Base-by-base conservation (phyloP, 2,888 invertebrate species). In the Nectonema munidae region DNA sequence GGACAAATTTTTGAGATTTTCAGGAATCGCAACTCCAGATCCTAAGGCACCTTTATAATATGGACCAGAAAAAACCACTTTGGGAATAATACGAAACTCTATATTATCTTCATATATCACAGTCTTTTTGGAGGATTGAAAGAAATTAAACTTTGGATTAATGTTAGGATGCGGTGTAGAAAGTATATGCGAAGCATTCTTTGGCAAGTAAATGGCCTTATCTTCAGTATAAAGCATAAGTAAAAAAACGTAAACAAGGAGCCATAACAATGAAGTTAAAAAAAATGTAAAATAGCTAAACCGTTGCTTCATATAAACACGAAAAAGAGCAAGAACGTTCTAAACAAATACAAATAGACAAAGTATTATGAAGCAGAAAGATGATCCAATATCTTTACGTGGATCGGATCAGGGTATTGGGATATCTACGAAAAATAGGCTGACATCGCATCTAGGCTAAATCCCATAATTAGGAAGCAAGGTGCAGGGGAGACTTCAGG, bases 1-100 rank as follows among this genome's bases (percentile, higher is more conserved):
- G 66, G 79, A 74, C 41, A 72, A 6, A 18, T 5, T 4, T 6
- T 19, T 34, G 9, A 34, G 20, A 11, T 34, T 14, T 4, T 16
- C 18, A 5, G 35, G 35, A 5, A 34, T 15, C 6, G 6, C 11
- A 18, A 19, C 35, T 11, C 11, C 11, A 4, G 6, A 5, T 11
- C 35, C 35, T 5, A 34, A 6, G 6, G 17, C 35, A 6, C 35
- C 35, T 9, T 11, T 5, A 18, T 9, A 11, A 9, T 18, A 11
- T 14, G 14, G 5, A 5, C 5, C 30, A 14, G 15, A 14, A 14
- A 11, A 30, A 11, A 11, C 11, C 11, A 30, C 6, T 30, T 5
- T 6, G 15, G 6, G 14, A 14, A 14, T n/a, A n/a, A n/a, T n/a
- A n/a, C n/a, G n/a, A n/a, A n/a, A n/a, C n/a, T n/a, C n/a, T n/a